Conservation (phyloP, 2,888 invertebrate species). For the Eupithecia centaureata region DNA sequence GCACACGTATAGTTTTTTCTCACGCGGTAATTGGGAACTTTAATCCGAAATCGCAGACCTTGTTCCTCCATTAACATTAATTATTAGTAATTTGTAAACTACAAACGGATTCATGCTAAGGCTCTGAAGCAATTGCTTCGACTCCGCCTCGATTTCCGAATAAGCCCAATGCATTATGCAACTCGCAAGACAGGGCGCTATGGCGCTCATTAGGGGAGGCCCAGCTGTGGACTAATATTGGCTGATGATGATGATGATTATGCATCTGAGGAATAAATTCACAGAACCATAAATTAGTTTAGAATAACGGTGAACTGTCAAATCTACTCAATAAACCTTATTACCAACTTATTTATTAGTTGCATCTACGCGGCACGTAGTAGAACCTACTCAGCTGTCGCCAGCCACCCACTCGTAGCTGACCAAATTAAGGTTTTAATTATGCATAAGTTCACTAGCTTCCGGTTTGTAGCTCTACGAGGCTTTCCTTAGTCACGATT, state of each 20-base stretch:
- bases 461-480: conserved; percentile 36
- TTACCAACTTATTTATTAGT: conserved; percentile 41
- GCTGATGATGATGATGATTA: no score
- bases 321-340: conserved; percentile 44
- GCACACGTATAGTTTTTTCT: background rate
- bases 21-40: conserved; percentile 2
- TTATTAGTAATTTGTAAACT: conserved; percentile 13
- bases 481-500: conserved; percentile 36
- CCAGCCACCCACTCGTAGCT: conserved; percentile 37
- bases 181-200: no score
- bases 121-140: conserved; percentile 6
- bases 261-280: conserved; percentile 35
- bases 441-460: conserved; percentile 39
- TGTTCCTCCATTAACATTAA: conserved; percentile 15
- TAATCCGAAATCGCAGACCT: conserved; percentile 11
- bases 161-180: conserved; percentile 13
- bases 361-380: conserved; percentile 32
- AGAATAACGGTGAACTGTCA: conserved; percentile 43
- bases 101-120: conserved; percentile 6
- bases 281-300: conserved; percentile 38
- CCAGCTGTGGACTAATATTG: no score
- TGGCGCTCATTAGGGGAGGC: no score
- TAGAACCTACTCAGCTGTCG: conserved; percentile 25
- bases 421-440: conserved; percentile 43
- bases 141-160: conserved; percentile 11